Evolutionary conservation across 1,140 invertebrate genomes (phyloP).

Genomic region (Lepidurus arcticus): DNA sequence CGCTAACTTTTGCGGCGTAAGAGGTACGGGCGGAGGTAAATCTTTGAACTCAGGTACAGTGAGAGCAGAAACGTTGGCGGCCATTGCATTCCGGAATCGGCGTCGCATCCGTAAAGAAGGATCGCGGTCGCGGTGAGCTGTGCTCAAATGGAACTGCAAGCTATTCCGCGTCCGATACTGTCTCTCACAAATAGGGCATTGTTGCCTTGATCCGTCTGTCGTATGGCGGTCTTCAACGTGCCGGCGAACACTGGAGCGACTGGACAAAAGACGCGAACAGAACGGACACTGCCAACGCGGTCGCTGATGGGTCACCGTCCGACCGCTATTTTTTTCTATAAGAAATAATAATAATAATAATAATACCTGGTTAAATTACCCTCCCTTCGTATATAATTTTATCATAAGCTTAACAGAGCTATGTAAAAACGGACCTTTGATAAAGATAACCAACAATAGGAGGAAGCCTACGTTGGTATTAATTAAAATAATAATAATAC

Average conservation of each 20-base stretch:
- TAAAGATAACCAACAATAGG: too few species aligned
- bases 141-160: conserved; percentile 31
- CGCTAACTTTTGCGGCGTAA: neutral
- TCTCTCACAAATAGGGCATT: conserved; percentile 32
- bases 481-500: too few species aligned
- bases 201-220: conserved; percentile 30
- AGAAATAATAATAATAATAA: neutral
- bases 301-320: conserved; percentile 25
- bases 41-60: neutral
- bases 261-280: conserved; percentile 31
- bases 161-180: conserved; percentile 33
- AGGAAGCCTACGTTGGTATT: too few species aligned
- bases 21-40: neutral
- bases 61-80: neutral
- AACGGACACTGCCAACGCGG: conserved; percentile 34
- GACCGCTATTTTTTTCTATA: conserved; percentile 12
- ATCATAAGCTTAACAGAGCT: too few species aligned
- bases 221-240: conserved; percentile 33
- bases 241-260: conserved; percentile 32
- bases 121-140: conserved; percentile 33
- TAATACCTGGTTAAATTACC: too few species aligned
- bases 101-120: conserved; percentile 24
- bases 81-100: neutral
- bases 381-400: too few species aligned
- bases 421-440: neutral